Base-by-base conservation (phyloP, 2,888 invertebrate genomes). In the Tethea ocularis region DNA sequence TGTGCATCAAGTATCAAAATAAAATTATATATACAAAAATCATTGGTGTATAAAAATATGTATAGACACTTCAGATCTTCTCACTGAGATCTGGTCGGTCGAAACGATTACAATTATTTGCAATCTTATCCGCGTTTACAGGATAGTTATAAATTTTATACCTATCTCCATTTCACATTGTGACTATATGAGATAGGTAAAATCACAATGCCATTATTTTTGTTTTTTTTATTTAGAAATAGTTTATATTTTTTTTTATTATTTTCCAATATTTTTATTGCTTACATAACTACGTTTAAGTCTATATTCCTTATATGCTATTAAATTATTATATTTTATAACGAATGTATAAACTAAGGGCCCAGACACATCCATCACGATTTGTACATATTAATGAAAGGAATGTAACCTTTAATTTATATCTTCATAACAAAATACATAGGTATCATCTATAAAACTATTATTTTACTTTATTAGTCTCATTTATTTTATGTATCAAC, bases 341-440 rank as follows among this genome's bases (percentile, higher is more conserved):
- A 91, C 83, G 89, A 91, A 91, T 85, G 85, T 89, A 89, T 93
- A 93, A 93, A 93, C 87, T 89, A 91, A 93, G 89, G 93, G 93
- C 90, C 88, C 93, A 93, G 88, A 92, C 92, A 89, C 92, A 89
- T 91, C 88, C 89, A 87, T 85, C 87, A 85, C 57, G 87, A 86
- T 88, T 91, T 88, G 85, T 88, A 91, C 88, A 86, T 83, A 79
- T 68, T 71, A 82, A 90, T 91, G 93, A 92, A 92, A 91, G 92
- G 92, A 93, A 93, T 93, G 93, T 93, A 89, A 93, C 93, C 93
- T 91, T 87, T 92, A 92, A 90, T 93, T 93, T 92, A 93, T 87
- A 92, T 81, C 78, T 89, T 89, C 87, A 84, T 86, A 86, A 87
- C 88, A 92, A 91, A 92, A 92, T 90, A 89, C 84, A 79, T 78